Evolutionary conservation across 2,797 vertebrate genomes (phyloP), one percentile per base, ranked within the genome.

Genomic region (Pitangus sulphuratus): DNA sequence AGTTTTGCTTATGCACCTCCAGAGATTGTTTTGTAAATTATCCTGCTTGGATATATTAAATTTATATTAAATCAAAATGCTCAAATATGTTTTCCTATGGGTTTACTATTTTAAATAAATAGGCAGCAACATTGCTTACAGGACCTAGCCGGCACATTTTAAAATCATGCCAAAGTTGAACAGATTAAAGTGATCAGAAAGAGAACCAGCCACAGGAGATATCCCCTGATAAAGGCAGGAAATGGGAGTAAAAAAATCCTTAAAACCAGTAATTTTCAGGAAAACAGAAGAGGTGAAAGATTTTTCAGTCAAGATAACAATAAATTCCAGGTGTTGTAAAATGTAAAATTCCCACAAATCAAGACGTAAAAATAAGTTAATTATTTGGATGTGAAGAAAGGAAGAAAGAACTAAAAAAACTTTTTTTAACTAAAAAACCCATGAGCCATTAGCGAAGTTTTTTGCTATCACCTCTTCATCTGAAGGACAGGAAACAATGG

Each of bases 21-120:
- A 72, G 97, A 97, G 95, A 96, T 94, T 94, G 83, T 96, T 97
- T 97, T 93, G 92, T 95, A 97, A 97, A 96, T 97, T 97, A 95
- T 84, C 74, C 68, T 87, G 81, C 87, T 93, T 75, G 53, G 53
- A 72, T 72, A 78, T 58, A 84, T 84, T 90, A 78, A 78, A 90
- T 89, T 77, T 83, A 57, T 87, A 77, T 93, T 96, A 97, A 92
- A 97, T 95, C 76, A 83, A 91, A 97, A 68, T 72, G 57, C 75
- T 97, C 69, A 84, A 72, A 94, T 53, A 15, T 90, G 66, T 93
- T 96, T 94, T 88, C 91, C 89, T 96, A 8, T 37, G 76, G 72
- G 82, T 76, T 90, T 81, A 78, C 25, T 54, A 10, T 96, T 96
- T 78, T 8, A 77, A 87, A 95, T 92, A 87, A 97, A 96, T 89